These are phyloP conservation scores for Tuta absoluta DNA, from an alignment of 2,888 invertebrate genomes.

Conservation along the genomic window DNA sequence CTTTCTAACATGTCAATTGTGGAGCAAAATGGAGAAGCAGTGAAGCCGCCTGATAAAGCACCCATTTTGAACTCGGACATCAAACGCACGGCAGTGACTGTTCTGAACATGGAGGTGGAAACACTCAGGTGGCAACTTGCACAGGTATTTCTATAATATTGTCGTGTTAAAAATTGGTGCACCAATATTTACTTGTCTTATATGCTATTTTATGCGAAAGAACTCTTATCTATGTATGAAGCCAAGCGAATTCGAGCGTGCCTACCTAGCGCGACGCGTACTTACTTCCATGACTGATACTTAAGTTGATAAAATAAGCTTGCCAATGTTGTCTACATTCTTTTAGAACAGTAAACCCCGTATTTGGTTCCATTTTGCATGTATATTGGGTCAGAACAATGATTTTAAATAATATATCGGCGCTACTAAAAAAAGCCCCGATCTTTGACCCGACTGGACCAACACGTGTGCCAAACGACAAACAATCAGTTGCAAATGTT, in stretches of 20 bases:
- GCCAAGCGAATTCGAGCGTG: constrained; percentile 36
- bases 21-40: constrained; percentile 56
- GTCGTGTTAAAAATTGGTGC: constrained; percentile 46
- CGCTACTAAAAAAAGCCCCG: too few relatives aligned
- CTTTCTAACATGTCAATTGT: constrained; percentile 57
- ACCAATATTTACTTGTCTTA: constrained; percentile 43
- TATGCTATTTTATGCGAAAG: constrained; percentile 39
- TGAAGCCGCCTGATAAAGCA: constrained; percentile 53
- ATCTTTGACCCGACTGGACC: too few relatives aligned
- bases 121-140: constrained; percentile 87
- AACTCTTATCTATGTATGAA: constrained; percentile 37
- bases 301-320: constrained; percentile 23
- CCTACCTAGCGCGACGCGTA: too few relatives aligned
- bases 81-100: constrained; percentile 66
- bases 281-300: not conserved
- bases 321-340: constrained; percentile 36
- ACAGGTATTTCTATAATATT: constrained; percentile 77
- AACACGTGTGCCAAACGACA: too few relatives aligned
- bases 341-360: too few relatives aligned
- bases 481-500: too few relatives aligned
- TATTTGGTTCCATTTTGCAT: too few relatives aligned
- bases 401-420: too few relatives aligned
- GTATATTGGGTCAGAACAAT: too few relatives aligned
- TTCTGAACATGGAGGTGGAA: constrained; percentile 84
- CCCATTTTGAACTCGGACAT: constrained; percentile 48